Evolutionary conservation across 2,797 vertebrate species (phyloP), one percentile per base, ranked within the genome.

Genomic region (Carapus acus): DNA sequence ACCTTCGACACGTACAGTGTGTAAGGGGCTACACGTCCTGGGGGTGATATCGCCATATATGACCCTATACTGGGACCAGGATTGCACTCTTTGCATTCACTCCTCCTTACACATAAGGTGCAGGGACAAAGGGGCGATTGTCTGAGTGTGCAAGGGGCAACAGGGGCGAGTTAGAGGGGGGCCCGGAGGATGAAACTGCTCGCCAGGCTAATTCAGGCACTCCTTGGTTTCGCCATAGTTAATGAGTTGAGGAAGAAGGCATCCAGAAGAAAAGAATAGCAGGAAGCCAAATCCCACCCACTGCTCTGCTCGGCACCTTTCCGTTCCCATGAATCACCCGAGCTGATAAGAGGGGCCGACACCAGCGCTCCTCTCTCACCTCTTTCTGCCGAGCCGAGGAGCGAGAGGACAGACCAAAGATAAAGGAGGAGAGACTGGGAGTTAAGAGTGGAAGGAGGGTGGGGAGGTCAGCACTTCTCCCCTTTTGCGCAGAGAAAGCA

Each of bases 321-420:
- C 85, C 85, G 80, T 85, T 85, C 82, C 72, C 82, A 83, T 79
- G 79, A 81, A 67, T 78, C 74, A 78, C 71, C 54, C 45, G 19
- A 37, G 3, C 58, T 67, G 76, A 79, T 80, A 83, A 80, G 80
- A 69, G 23, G 29, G 54, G 54, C 62, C 43, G 58, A 16, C 21
- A 50, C 42, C 21, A 22, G 40, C 58, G 11, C 31, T 65, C 65
- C 69, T 72, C 67, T 56, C 58, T 71, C 73, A 71, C 73, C 73
- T 78, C 75, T 72, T 21, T 60, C 68, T 55, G 58, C 62, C 58
- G 36, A 73, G 73, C 48, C 14, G 61, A 65, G 18, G 71, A 75
- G 73, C 59, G 78, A 78, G 67, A 55, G 48, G 49, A 36, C 34
- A n/a, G n/a, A 36, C 13, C 14, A 36, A 36, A 15, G 34, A 7